These are phyloP conservation scores for Deladenus siricidicola DNA, from an alignment of 2,888 invertebrate genomes.

Conservation along the genomic window DNA sequence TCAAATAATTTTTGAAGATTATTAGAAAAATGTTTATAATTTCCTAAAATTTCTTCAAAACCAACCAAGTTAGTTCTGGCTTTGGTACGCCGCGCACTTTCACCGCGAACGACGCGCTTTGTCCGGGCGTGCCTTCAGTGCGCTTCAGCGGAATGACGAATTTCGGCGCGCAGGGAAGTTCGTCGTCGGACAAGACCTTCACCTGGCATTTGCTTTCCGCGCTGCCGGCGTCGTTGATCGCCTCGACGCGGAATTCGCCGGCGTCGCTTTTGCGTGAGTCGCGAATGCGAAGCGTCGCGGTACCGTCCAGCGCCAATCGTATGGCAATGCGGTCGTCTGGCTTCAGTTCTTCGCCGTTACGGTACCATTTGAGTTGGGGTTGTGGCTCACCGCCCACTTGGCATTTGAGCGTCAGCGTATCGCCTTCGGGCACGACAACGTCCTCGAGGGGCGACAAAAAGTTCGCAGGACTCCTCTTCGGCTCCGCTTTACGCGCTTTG, in stretches of 20 bases:
- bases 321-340: conserved; percentile 45
- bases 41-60: no score
- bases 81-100: conserved; percentile 55
- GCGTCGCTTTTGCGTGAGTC: conserved; percentile 44
- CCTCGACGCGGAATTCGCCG: conserved; percentile 45
- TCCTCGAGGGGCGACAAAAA: conserved; percentile 47
- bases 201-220: conserved; percentile 23
- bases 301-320: conserved; percentile 46
- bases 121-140: conserved; percentile 62
- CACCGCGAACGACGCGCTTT: conserved; percentile 61
- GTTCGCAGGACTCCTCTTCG: conserved; percentile 32
- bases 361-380: conserved; percentile 20
- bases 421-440: conserved; percentile 56
- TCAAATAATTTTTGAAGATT: no score
- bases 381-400: conserved; percentile 54
- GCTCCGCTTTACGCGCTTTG: conserved; percentile 33
- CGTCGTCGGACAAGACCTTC: conserved; percentile 35
- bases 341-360: conserved; percentile 38
- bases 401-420: conserved; percentile 61
- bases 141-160: conserved; percentile 54
- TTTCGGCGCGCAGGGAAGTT: conserved; percentile 49
- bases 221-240: conserved; percentile 37
- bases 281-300: conserved; percentile 42
- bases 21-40: no score
- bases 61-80: conserved; percentile 55